Conservation (phyloP, 2,797 vertebrate species). For the Falco cherrug region DNA sequence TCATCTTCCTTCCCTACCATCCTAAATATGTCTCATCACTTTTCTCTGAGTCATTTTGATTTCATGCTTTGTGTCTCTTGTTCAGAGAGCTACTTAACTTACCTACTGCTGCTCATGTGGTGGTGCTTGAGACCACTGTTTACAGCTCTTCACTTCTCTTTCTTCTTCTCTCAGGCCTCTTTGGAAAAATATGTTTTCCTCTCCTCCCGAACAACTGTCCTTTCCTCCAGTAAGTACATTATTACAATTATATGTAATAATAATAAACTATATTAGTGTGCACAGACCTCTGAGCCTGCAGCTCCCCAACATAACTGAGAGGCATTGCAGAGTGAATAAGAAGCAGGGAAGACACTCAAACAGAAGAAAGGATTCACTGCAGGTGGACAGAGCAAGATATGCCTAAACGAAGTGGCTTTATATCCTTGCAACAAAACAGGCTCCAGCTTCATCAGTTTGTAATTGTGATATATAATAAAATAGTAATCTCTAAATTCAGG, state of each 20-base stretch:
- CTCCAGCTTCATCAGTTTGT: neutral
- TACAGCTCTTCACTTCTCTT: neutral
- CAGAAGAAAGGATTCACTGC: neutral
- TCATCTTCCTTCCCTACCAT: neutral
- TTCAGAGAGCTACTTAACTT: neutral
- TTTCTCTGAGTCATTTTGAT: neutral
- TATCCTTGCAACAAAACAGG: neutral
- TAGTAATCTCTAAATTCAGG: neutral
- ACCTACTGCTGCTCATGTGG: neutral
- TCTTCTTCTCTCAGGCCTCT: neutral
- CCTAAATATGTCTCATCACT: neutral
- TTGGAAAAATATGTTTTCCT: neutral
- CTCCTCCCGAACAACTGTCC: neutral
- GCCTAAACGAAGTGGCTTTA: neutral
- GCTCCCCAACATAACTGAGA: neutral
- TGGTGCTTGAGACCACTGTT: neutral
- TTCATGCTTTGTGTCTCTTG: neutral
- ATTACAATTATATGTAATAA: neutral
- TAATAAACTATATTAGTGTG: neutral
- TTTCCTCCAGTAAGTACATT: neutral
- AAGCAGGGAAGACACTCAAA: neutral
- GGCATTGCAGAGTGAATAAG: neutral
- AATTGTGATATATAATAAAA: neutral
- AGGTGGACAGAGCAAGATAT: neutral
- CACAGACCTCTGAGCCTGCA: neutral